Evolutionary conservation across 37 sponge, comb jelly and placozoan genomes (phyloP).

Genomic region (Hormiphora californensis): DNA sequence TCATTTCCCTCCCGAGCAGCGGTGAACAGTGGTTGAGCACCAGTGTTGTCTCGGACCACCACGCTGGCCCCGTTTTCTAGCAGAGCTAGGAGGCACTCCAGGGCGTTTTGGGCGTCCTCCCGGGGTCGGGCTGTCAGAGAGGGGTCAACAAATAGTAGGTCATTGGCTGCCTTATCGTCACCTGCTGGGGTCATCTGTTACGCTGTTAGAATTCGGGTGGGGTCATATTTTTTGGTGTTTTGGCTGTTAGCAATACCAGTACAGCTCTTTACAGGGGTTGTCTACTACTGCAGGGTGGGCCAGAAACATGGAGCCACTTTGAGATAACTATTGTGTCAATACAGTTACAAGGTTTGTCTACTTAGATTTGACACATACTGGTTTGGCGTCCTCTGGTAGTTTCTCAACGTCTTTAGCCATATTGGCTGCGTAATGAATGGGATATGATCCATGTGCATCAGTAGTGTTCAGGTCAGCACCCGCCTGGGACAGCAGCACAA

Average conservation of each 20-base stretch:
- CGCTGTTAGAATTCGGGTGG: neutral
- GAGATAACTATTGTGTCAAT: no score
- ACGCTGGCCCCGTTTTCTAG: conserved; percentile 36
- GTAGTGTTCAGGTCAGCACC: conserved; percentile 44
- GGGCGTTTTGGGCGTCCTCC: conserved; percentile 34
- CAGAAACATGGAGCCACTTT: no score
- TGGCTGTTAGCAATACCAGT: no score
- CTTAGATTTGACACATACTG: no score
- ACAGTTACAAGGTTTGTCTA: no score
- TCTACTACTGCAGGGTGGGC: no score
- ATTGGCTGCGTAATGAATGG: conserved; percentile 75
- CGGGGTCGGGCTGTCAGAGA: neutral
- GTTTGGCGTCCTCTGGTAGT: conserved; percentile 49
- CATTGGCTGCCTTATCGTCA: neutral
- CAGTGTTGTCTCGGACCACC: conserved; percentile 51
- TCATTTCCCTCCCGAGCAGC: conserved; percentile 37
- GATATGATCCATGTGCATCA: conserved; percentile 64
- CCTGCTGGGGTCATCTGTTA: conserved; percentile 32
- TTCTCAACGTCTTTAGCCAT: conserved; percentile 42
- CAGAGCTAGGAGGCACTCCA: conserved; percentile 30
- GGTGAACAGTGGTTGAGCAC: conserved; percentile 37
- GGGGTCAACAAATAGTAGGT: conserved; percentile 36
- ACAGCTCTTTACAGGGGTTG: no score
- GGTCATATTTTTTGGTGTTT: no score
- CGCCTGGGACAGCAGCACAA: conserved; percentile 55